Evolutionary conservation across 2,113 vertebrate species (phyloP).

Genomic region (Columba livia): DNA sequence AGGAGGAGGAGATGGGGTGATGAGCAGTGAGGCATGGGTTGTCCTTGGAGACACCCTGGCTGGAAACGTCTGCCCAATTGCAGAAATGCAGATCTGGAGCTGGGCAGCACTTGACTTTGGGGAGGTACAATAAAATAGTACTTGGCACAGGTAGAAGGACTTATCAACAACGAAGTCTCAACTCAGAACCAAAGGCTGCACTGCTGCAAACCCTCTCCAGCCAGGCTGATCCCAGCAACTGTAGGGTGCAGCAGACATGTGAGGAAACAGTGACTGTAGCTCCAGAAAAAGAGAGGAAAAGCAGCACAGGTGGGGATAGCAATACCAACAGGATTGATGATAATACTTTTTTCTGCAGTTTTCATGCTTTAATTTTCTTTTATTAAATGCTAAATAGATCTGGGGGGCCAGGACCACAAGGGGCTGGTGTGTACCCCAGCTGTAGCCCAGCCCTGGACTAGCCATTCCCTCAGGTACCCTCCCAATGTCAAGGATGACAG

Average conservation of each 20-base stretch:
- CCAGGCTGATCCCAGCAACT: neutral
- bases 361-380: neutral
- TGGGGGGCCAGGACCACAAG: neutral
- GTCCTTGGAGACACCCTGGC: rapidly evolving
- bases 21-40: rapidly evolving
- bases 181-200: neutral
- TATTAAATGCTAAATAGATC: neutral
- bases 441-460: neutral
- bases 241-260: rapidly evolving
- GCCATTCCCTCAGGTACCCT: neutral
- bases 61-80: neutral
- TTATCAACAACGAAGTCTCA: too few species aligned
- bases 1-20: too few species aligned
- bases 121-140: neutral
- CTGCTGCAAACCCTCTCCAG: rapidly evolving
- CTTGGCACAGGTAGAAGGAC: neutral
- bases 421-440: neutral
- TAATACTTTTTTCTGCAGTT: neutral
- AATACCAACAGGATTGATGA: neutral
- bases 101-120: neutral
- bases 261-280: neutral
- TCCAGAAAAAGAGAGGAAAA: neutral
- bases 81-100: neutral
- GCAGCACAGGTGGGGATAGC: too few species aligned
- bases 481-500: rapidly evolving